A percentile compares a stretch with the other conserved stretches of the same genome.
Evolutionary conservation across 1,140 invertebrate genomes (phyloP).

Genomic region (Aphelinus certus): DNA sequence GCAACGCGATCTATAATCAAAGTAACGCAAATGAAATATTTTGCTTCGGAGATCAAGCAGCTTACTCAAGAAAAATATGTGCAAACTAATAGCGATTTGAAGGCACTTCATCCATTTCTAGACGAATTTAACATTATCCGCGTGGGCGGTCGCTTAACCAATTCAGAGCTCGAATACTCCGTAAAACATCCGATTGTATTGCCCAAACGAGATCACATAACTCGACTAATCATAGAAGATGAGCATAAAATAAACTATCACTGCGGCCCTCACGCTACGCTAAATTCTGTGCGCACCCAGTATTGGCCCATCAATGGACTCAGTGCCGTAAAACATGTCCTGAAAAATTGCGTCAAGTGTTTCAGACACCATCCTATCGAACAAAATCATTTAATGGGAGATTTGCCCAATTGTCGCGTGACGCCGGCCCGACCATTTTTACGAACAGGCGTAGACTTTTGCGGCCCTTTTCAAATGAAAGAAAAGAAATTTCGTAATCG

Average conservation of each 20-base stretch:
- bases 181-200: neutral
- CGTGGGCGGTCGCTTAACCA: conserved; percentile 16
- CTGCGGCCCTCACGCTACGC: conserved; percentile 1
- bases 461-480: neutral
- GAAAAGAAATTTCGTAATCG: too few species aligned
- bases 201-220: neutral
- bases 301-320: conserved; percentile 14
- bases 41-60: neutral
- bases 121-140: neutral
- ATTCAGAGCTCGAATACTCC: neutral
- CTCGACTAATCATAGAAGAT: neutral
- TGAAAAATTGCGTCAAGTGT: conserved; percentile 6
- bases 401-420: conserved; percentile 14
- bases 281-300: neutral
- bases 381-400: conserved; percentile 8
- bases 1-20: too few species aligned
- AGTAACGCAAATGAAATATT: too few species aligned
- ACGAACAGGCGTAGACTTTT: conserved; percentile 16
- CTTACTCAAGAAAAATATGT: neutral
- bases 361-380: neutral
- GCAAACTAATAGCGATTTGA: neutral
- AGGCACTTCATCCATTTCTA: conserved; percentile 17
- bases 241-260: conserved; percentile 5
- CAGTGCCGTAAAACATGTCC: neutral
- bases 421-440: conserved; percentile 5